Base-by-base conservation (phyloP, 1,140 invertebrate genomes). In the Spodoptera frugiperda region DNA sequence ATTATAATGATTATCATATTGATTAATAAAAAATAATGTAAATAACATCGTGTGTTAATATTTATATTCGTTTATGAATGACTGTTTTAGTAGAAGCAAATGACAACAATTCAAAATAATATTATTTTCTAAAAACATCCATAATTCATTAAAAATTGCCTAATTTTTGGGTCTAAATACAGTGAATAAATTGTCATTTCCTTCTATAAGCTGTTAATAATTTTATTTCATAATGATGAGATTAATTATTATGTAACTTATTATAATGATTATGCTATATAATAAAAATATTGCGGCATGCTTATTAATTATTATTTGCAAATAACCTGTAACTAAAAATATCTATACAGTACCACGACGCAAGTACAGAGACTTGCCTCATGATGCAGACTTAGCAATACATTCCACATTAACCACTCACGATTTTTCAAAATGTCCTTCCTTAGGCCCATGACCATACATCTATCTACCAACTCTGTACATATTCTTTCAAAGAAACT, bases 401-500 rank as follows among this genome's bases (percentile, higher is more conserved):
- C 61, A 65, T 21, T 68, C 65, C 8, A 63, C 39, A 14, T 15
- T 30, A 30, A n/a, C 8, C 21, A 51, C 39, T 30, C 19, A 68
- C 48, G 21, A 68, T 33, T 51, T 1, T 44, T 67, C 3, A 2
- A 14, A 51, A 33, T 68, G n/a, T 53, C 21, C 33, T 33, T 57
- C 53, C 39, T 81, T 81, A 79, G 82, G 78, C 80, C 78, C 55
- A 33, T 74, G 44, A 53, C 44, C 61, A 76, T 33, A 75, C 53
- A 65, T 46, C 55, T 76, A 77, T 19, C 61, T 82, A 78, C 76
- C n/a, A 46, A 75, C 68, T 76, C 77, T 82, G 65, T 82, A 82
- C 80, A 82, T 15, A 75, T 82, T 81, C 51, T 81, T 82, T 73
- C 33, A 39, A 82, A 77, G 78, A 78, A 78, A 78, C 12, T 54